Evolutionary conservation across 1,140 invertebrate species (phyloP), one percentile per base, ranked within the genome.

Genomic region (Campoletis sonorensis): DNA sequence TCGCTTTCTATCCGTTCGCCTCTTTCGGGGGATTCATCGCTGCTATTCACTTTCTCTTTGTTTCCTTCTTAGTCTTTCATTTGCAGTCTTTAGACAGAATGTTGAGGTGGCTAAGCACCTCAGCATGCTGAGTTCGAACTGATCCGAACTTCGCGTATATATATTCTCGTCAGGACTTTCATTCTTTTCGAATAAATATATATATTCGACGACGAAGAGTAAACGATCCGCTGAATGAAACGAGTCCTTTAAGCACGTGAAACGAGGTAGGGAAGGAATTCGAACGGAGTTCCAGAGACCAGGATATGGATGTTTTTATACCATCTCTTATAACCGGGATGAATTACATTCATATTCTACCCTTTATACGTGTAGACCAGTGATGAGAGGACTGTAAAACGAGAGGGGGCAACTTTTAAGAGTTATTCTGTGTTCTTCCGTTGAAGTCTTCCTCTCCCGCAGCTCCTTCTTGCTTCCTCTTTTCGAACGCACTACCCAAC

Each of bases 321-420:
- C 51, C 86, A 84, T 89, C 85, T 85, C 85, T 86, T 87, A 86
- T 85, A 87, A 77, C 84, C 11, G 49, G 84, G 85, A 86, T 89
- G 88, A 89, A 89, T 89, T 88, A 89, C 86, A 88, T 89, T 89
- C 85, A 83, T 87, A 86, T 83, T 84, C 72, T 51, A 58, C 72
- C 72, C 72, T 23, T 58, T 75, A 49, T 30, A 51, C 26, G 49
- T 27, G 71, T 21, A 73, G n/a, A 10, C 5, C 54, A 10, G 54
- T 23, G 54, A 58, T 58, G 54, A 58, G 21, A 58, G 54, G 13
- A n/a, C 18, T 23, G 18, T 23, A 23, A 58, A n/a, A 23, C 3
- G 18, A 58, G 21, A 58, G 54, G 27, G 11, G 37, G 37, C n/a
- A 10, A 21, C 40, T 58, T 58, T 58, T 18, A 23, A 58, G 18